Base-by-base conservation (phyloP, 2,113 vertebrate genomes). In the Panurus biarmicus region DNA sequence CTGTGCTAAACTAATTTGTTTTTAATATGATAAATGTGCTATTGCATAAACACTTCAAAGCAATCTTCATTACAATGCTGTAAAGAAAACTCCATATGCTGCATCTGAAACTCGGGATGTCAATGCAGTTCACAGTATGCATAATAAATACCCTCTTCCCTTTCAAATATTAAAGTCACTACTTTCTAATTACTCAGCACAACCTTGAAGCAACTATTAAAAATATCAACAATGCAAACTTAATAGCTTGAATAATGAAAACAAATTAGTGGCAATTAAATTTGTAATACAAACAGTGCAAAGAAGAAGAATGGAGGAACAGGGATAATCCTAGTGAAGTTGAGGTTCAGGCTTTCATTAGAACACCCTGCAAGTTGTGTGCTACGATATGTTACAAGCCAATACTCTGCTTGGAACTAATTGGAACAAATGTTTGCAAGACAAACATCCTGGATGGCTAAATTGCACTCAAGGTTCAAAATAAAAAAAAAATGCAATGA, bases 101-200 rank as follows among this genome's bases (percentile, higher is more conserved):
- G 72, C 97, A 96, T 95, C 93, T 74, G 12, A 87, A 97, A 95
- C 54, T 84, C 25, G 51, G 94, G 97, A 96, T 96, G 90, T 85
- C 96, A 97, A 97, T 96, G 97, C 97, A 98, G 95, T 98, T 98
- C 98, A 98, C 97, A 98, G 97, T 98, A 97, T 77, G 86, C 87
- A 22, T 79, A 98, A 98, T 98, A 98, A 98, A 98, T 98, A 98
- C 96, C 90, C 95, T 93, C 96, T 95, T 96, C 97, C 97, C 96
- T 96, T 96, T 95, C 91, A 58, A 96, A 96, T 94, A 95, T 85
- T 92, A 90, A 96, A 96, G 81, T 92, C 78, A 83, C 91, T 97
- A 97, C 60, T 91, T 93, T 48, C 94, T 97, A 97, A 60, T 97
- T 94, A 94, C 58, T 90, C 83, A 95, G 96, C 89, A 95, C 79